Evolutionary conservation across 1,140 invertebrate species (phyloP).

Genomic region (Cotesia vestalis): DNA sequence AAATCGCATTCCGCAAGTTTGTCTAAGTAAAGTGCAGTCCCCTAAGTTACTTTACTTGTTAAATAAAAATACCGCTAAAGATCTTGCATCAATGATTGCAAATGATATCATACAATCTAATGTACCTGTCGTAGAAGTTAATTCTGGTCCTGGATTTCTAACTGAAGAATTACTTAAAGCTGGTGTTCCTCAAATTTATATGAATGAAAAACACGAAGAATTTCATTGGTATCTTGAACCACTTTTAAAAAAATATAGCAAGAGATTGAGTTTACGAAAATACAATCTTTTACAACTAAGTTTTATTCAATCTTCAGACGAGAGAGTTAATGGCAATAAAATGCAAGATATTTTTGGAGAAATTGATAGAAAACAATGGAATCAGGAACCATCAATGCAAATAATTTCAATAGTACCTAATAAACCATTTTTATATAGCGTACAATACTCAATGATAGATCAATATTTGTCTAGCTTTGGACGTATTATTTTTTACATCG

Average conservation of each 20-base stretch:
- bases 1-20: not conserved
- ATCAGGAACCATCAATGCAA: slow-evolving; percentile 41
- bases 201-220: slow-evolving; percentile 39
- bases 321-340: slow-evolving; percentile 16
- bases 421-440: slow-evolving; percentile 28
- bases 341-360: slow-evolving; percentile 34
- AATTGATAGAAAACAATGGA: slow-evolving; percentile 39
- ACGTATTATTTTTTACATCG: slow-evolving; percentile 45
- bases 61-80: slow-evolving; percentile 29
- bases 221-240: slow-evolving; percentile 31
- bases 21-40: not conserved
- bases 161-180: slow-evolving; percentile 49
- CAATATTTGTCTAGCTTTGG: slow-evolving; percentile 40
- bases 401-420: slow-evolving; percentile 40
- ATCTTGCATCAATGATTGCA: slow-evolving; percentile 42
- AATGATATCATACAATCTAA: slow-evolving; percentile 41
- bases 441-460: slow-evolving; percentile 40
- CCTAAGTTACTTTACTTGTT: slow-evolving; percentile 38
- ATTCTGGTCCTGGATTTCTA: slow-evolving; percentile 52
- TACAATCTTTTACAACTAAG: slow-evolving; percentile 34
- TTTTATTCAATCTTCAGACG: slow-evolving; percentile 6
- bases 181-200: slow-evolving; percentile 43
- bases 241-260: slow-evolving; percentile 34
- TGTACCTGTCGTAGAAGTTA: slow-evolving; percentile 46
- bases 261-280: slow-evolving; percentile 28